These are phyloP conservation scores for Coilia nasus DNA, from an alignment of 2,797 vertebrate species.

Conservation along the genomic window DNA sequence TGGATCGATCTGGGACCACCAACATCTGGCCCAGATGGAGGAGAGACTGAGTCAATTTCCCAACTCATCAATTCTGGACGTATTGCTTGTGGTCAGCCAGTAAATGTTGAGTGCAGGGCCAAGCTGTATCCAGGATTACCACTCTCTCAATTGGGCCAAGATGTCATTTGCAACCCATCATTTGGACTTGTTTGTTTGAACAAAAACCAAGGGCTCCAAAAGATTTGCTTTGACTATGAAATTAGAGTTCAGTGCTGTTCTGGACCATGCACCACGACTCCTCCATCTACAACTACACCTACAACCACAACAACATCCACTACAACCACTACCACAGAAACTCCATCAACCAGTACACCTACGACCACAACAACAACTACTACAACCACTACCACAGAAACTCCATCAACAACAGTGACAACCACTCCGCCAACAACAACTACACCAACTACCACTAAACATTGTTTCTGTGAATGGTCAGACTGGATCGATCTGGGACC, in stretches of 20 bases:
- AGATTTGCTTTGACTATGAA: constrained; percentile 59
- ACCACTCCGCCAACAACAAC: background rate
- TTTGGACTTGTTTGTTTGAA: constrained; percentile 52
- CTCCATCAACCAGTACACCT: background rate
- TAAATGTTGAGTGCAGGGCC: constrained; percentile 24
- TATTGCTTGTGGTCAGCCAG: constrained; percentile 2
- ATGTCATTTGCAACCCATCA: background rate
- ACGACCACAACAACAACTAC: background rate
- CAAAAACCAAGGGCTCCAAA: constrained; percentile 46
- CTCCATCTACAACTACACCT: background rate
- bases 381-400: background rate
- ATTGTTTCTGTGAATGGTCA: constrained; percentile 39
- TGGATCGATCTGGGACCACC: constrained; percentile 42
- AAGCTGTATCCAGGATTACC: constrained; percentile 6
- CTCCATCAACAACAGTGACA: background rate
- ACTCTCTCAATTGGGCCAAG: constrained; percentile 30
- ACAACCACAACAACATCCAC: background rate
- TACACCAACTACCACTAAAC: background rate
- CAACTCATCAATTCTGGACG: background rate
- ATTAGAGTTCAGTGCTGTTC: constrained; percentile 50
- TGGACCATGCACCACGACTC: background rate
- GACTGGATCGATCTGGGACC: constrained; percentile 41
- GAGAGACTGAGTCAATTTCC: constrained; percentile 40
- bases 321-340: background rate
- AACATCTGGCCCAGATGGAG: constrained; percentile 40